A percentile compares a stretch with the other conserved stretches of the same genome.
These are phyloP conservation scores for Ichneumon xanthorius DNA, from an alignment of 2,888 invertebrate genomes.

Conservation along the genomic window DNA sequence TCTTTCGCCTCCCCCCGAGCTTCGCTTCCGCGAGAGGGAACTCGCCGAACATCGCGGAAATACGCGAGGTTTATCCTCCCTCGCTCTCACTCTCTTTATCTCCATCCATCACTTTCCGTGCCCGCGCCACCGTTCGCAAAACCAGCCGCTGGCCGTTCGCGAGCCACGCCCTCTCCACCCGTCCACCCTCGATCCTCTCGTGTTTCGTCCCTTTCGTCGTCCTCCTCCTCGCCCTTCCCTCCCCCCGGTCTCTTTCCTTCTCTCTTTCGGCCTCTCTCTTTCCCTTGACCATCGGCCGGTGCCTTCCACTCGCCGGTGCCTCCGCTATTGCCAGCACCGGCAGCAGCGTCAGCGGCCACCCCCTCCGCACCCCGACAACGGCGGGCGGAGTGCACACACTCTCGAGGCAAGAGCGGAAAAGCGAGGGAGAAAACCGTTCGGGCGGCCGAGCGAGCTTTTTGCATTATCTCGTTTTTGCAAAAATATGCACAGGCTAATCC, in stretches of 20 bases:
- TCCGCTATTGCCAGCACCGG: background rate
- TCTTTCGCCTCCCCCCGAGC: conserved; percentile 61
- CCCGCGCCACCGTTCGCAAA: conserved; percentile 74
- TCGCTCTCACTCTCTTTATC: conserved; percentile 10
- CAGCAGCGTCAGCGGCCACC: conserved; percentile 32
- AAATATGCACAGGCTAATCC: conserved; percentile 83
- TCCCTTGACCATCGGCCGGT: conserved; percentile 67
- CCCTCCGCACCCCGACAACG: conserved; percentile 68
- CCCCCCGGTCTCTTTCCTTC: conserved; percentile 8
- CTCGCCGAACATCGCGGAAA: conserved; percentile 45
- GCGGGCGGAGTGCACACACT: conserved; percentile 71
- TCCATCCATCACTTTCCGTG: conserved; percentile 68
- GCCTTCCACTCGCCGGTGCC: conserved; percentile 67
- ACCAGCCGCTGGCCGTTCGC: conserved; percentile 77
- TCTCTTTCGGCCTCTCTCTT: conserved; percentile 16
- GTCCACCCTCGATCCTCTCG: conserved; percentile 58
- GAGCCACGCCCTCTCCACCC: conserved; percentile 66
- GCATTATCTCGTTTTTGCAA: conserved; percentile 84
- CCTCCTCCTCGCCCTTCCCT: conserved; percentile 55
- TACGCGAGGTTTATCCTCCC: conserved; percentile 40
- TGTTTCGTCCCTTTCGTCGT: conserved; percentile 60
- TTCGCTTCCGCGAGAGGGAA: conserved; percentile 24
- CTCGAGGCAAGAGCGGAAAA: conserved; percentile 28
- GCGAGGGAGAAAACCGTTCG: conserved; percentile 54
- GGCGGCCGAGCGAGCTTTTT: conserved; percentile 79